phyloP scores from a whole-genome alignment of 2,888 invertebrate genomes.

The Ophioninae sp. region DNA sequence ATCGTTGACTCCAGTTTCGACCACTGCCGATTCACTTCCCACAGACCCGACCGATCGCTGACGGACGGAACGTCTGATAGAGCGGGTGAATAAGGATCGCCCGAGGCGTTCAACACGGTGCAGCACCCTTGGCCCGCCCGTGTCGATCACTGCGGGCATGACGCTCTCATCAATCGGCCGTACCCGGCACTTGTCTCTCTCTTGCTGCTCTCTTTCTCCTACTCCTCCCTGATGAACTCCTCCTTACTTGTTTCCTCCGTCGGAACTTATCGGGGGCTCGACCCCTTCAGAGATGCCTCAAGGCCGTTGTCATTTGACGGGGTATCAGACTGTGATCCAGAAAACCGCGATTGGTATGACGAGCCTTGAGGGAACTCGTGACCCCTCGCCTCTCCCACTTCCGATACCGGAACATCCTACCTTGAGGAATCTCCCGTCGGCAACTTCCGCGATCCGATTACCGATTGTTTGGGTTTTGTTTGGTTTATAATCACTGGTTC shows the following conservation, averaged over 20 bases:
- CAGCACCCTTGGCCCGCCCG: conserved; percentile 78
- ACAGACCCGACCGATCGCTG: not conserved
- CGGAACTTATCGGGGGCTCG: conserved; percentile 2
- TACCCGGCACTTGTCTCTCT: conserved; percentile 59
- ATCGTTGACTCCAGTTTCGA: conserved; percentile 21
- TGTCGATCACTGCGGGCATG: conserved; percentile 78
- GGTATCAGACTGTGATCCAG: conserved; percentile 11
- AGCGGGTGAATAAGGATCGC: conserved; percentile 69
- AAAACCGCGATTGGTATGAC: conserved; percentile 32
- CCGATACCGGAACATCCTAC: conserved; percentile 42
- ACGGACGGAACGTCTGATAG: not conserved
- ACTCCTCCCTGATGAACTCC: conserved; percentile 12
- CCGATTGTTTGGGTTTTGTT: too few species aligned
- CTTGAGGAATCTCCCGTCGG: too few species aligned
- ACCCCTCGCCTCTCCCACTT: conserved; percentile 28
- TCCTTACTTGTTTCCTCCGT: not conserved
- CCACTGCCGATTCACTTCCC: too few species aligned
- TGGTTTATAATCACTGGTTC: too few species aligned
- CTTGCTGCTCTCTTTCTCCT: conserved; percentile 25
- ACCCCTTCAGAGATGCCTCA: conserved; percentile 28
- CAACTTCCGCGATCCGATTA: too few species aligned
- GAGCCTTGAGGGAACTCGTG: conserved; percentile 53
- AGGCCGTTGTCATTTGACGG: conserved; percentile 1
- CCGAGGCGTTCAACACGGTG: conserved; percentile 75
- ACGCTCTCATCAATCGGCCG: conserved; percentile 76